These are phyloP conservation scores for Pteropus alecto DNA, from an alignment of 2,113 vertebrate species.

Conservation along the genomic window DNA sequence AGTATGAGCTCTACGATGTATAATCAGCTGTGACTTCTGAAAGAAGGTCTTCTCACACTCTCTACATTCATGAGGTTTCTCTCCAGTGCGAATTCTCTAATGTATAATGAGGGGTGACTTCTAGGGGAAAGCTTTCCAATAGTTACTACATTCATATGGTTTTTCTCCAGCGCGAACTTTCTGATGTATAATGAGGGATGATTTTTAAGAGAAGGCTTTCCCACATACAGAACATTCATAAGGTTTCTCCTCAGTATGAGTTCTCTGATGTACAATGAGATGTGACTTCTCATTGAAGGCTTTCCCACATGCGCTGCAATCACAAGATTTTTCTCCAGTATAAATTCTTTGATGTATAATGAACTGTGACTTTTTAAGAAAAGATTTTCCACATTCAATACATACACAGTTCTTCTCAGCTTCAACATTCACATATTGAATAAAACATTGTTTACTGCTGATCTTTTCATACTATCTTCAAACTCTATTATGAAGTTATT, in stretches of 20 bases:
- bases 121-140: too few species aligned
- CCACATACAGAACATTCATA: constrained; percentile 59
- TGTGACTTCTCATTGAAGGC: constrained; percentile 63
- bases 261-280: constrained; percentile 63
- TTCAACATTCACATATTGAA: constrained; percentile 66
- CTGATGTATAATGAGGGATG: constrained; percentile 60
- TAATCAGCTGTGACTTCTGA: constrained; percentile 27
- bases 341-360: constrained; percentile 69
- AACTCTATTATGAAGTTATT: constrained; percentile 35
- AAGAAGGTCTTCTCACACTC: constrained; percentile 61
- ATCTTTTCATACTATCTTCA: constrained; percentile 67
- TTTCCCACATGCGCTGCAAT: constrained; percentile 67
- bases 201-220: constrained; percentile 67
- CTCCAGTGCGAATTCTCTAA: too few species aligned
- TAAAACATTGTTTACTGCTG: constrained; percentile 54
- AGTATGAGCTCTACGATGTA: constrained; percentile 30
- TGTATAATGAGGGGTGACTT: too few species aligned
- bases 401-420: constrained; percentile 61
- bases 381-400: constrained; percentile 46
- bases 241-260: constrained; percentile 42
- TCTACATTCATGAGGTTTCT: constrained; percentile 59
- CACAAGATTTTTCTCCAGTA: constrained; percentile 58
- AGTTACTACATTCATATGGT: too few species aligned
- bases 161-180: background rate
- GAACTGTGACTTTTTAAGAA: constrained; percentile 54